These are phyloP conservation scores for Propithecus coquereli DNA, from an alignment of 2,113 vertebrate genomes.

Conservation along the genomic window DNA sequence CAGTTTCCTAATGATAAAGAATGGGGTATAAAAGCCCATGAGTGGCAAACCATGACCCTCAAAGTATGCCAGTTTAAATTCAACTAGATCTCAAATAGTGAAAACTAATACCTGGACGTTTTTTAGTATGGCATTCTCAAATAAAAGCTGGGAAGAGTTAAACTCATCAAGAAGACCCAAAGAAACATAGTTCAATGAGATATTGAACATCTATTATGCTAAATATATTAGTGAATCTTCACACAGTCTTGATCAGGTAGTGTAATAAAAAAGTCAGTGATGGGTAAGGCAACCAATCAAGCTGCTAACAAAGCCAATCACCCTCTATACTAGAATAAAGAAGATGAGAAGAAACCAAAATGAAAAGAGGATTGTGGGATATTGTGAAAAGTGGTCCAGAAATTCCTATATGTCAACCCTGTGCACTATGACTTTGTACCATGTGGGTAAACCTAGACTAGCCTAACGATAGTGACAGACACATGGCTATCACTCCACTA, in stretches of 20 bases:
- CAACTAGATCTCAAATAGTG: background rate
- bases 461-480: background rate
- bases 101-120: background rate
- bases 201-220: background rate
- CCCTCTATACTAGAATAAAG: background rate
- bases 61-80: background rate
- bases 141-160: constrained; percentile 24
- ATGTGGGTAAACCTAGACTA: background rate
- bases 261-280: background rate
- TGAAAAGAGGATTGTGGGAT: background rate
- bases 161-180: background rate
- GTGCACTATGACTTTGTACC: background rate
- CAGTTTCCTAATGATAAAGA: background rate
- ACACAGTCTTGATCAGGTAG: background rate
- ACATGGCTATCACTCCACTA: background rate
- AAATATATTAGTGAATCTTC: background rate
- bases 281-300: background rate
- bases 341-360: background rate
- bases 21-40: background rate
- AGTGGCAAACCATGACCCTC: background rate
- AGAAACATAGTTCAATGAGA: background rate
- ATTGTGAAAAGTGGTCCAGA: background rate
- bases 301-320: background rate
- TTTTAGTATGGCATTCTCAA: background rate
- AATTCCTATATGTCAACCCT: too few species aligned